Percentiles rank a stretch among this genome's conserved stretches.
Conservation (phyloP, 2,797 vertebrate genomes). For the Echeneis naucrates region DNA sequence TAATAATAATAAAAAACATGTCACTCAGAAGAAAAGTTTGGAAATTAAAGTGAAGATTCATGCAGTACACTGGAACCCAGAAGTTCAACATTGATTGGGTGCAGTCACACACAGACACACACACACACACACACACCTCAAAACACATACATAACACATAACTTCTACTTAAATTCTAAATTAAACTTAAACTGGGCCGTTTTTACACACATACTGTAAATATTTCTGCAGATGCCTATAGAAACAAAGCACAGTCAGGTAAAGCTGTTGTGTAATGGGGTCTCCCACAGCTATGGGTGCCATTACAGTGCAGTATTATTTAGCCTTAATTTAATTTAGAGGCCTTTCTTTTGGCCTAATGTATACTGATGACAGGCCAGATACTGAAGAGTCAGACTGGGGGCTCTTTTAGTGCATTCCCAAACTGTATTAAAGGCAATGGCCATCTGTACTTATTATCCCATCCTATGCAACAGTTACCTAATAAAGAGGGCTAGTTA, state of each 20-base stretch:
- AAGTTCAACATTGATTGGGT: constrained; percentile 36
- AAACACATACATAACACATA: too few relatives aligned
- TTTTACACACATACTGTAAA: constrained; percentile 1
- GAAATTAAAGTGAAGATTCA: constrained; percentile 52
- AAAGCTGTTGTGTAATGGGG: constrained; percentile 58
- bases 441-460: constrained; percentile 82
- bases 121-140: constrained; percentile 38
- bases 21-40: constrained; percentile 50
- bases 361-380: constrained; percentile 75
- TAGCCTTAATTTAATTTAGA: constrained; percentile 73
- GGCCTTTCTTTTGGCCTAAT: constrained; percentile 74
- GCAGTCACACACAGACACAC: constrained; percentile 22
- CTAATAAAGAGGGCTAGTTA: constrained; percentile 78
- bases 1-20: constrained; percentile 38
- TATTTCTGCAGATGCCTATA: constrained; percentile 29
- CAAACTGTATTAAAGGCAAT: constrained; percentile 79
- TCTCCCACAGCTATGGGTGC: constrained; percentile 66
- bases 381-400: constrained; percentile 48
- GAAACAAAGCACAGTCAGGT: constrained; percentile 56
- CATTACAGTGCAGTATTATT: constrained; percentile 72
- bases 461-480: constrained; percentile 77
- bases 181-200: neutral
- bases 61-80: constrained; percentile 66
- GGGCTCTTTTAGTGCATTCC: constrained; percentile 58
- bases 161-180: too few relatives aligned